phyloP scores from a whole-genome alignment of 2,113 vertebrate genomes.

The Cardinalis cardinalis region DNA sequence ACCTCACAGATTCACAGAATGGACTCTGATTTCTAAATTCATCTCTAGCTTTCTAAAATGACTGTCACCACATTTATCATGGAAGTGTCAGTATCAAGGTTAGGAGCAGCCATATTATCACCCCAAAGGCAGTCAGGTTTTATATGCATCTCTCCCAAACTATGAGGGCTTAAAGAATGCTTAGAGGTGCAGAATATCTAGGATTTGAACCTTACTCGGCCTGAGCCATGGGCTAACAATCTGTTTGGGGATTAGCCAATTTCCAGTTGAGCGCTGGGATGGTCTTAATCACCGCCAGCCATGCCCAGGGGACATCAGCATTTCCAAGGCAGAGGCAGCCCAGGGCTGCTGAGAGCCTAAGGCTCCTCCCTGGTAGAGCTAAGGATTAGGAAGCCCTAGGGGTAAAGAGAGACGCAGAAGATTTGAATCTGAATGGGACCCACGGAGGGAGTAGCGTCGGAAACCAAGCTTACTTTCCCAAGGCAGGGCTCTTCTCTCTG shows the following conservation, averaged over 20 bases:
- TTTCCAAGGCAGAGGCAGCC: neutral
- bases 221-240: neutral
- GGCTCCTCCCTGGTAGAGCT: neutral
- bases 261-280: neutral
- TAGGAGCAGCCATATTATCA: neutral
- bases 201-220: neutral
- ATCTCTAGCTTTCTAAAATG: neutral
- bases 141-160: neutral
- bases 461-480: neutral
- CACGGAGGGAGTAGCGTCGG: neutral
- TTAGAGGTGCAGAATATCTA: neutral
- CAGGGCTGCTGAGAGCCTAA: neutral
- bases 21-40: neutral
- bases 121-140: neutral
- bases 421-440: neutral
- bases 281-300: neutral
- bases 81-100: neutral
- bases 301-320: neutral
- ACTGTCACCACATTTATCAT: neutral
- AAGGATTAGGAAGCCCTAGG: neutral
- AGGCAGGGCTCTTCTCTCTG: neutral
- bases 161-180: neutral
- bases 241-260: neutral
- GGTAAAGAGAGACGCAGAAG: neutral
- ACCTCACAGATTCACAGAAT: neutral